Evolutionary conservation across 2,888 invertebrate genomes (phyloP), one percentile per base, ranked within the genome.

Genomic region (Conomelus anceps): DNA sequence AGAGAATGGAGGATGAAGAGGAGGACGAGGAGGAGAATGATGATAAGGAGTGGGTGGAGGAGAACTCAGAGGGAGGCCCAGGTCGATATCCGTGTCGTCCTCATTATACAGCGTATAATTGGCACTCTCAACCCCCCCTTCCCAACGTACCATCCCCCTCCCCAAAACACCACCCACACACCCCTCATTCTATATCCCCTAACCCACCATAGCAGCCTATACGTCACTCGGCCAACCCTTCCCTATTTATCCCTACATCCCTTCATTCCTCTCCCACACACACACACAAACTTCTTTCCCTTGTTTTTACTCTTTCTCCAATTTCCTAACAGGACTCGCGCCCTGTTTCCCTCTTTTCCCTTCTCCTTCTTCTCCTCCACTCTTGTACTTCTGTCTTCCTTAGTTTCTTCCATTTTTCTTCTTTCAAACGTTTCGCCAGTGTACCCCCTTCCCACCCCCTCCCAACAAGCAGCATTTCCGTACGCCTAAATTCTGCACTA

Each of bases 131-230:
- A n/a, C 89, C 89, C 86, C 89, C 20, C 86, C 22, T 7, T 26
- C 85, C 89, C 34, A 63, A 22, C 86, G 0, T 29, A n/a, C n/a
- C 86, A 41, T 85, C 86, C 89, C 41, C 34, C 86, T 34, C 22
- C 86, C 29, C 17, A 23, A 85, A 63, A 20, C 29, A 34, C 26
- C 88, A 85, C 84, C 63, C 23, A 85, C 26, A 85, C 88, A 85
- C 84, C 85, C 24, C 84, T 1, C 9, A 24, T 85, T 88, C 88
- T 85, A 85, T 88, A 88, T 85, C 88, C 85, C 88, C 88, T 23
- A 20, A 63, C 29, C 84, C 84, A 29, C 23, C 84, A n/a, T n/a
- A n/a, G n/a, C n/a, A n/a, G n/a, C 63, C 63, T 63, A 63, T 63
- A 63, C 63, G 63, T 63, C 63, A 63, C 63, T 63, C 63, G n/a